Conservation (phyloP, 2,888 invertebrate genomes). For the Chrysolina americana region DNA sequence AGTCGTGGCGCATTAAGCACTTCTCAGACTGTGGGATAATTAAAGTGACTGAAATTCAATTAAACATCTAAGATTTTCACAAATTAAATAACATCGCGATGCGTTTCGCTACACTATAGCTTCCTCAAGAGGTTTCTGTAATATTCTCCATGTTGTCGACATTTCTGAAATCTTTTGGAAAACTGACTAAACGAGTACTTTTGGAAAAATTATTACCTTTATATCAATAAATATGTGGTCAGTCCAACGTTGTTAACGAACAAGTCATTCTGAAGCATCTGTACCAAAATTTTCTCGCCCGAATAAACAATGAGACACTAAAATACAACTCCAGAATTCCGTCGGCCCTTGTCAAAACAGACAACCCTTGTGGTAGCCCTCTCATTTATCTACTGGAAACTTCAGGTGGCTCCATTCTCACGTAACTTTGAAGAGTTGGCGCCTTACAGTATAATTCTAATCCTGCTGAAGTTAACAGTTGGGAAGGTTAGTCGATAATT, state of each 20-base stretch:
- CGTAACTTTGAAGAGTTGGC: constrained; percentile 43
- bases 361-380: constrained; percentile 47
- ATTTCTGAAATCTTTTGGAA: no score
- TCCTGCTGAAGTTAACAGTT: constrained; percentile 39
- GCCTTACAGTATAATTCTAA: constrained; percentile 39
- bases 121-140: no score
- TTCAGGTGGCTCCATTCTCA: constrained; percentile 53
- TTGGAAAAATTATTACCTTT: no score
- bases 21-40: no score
- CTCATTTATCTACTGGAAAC: constrained; percentile 52
- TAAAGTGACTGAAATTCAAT: no score
- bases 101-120: no score
- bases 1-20: no score
- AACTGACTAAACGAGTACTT: no score
- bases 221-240: no score
- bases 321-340: constrained; percentile 49
- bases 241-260: not conserved
- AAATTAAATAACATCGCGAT: no score
- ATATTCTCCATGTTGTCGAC: no score
- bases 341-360: constrained; percentile 50
- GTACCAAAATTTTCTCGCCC: constrained; percentile 42
- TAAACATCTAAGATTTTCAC: no score
- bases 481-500: constrained; percentile 37
- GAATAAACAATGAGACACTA: constrained; percentile 47
- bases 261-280: constrained; percentile 11